These are phyloP conservation scores for Congeria kusceri DNA, from an alignment of 2,888 invertebrate genomes.

Conservation along the genomic window DNA sequence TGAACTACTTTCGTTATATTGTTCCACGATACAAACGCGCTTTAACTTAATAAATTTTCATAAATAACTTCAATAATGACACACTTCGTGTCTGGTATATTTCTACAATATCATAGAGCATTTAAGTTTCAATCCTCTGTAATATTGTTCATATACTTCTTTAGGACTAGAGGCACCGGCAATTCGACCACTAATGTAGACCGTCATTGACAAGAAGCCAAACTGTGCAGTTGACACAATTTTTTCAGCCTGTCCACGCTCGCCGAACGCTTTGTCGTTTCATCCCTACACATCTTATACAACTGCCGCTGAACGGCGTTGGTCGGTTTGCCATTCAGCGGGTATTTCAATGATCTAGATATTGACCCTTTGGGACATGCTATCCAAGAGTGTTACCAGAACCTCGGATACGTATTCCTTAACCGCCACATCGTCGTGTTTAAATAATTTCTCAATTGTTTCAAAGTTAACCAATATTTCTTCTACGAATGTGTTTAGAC, in stretches of 20 bases:
- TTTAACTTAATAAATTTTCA: too few species aligned
- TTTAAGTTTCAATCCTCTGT: too few species aligned
- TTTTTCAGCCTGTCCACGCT: constrained; percentile 64
- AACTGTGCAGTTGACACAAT: constrained; percentile 60
- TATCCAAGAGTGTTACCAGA: constrained; percentile 48
- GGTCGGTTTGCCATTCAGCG: constrained; percentile 47
- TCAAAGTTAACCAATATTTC: constrained; percentile 43
- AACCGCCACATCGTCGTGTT: constrained; percentile 24
- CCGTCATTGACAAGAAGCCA: constrained; percentile 64
- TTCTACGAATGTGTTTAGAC: constrained; percentile 61
- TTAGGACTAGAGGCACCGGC: constrained; percentile 67
- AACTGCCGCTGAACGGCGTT: constrained; percentile 40
- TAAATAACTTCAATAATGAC: too few species aligned
- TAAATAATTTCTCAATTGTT: constrained; percentile 37
- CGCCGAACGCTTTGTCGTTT: constrained; percentile 44
- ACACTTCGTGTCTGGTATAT: too few species aligned
- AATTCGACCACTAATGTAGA: constrained; percentile 62
- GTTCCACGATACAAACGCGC: too few species aligned
- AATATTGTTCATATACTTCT: constrained; percentile 50
- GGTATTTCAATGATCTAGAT: constrained; percentile 38
- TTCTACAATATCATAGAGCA: too few species aligned
- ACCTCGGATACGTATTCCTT: constrained; percentile 49
- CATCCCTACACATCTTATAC: constrained; percentile 50
- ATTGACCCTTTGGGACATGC: constrained; percentile 60
- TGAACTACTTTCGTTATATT: too few species aligned